These are phyloP conservation scores for Phalacrocorax aristotelis DNA, from an alignment of 2,113 vertebrate genomes.

Conservation along the genomic window DNA sequence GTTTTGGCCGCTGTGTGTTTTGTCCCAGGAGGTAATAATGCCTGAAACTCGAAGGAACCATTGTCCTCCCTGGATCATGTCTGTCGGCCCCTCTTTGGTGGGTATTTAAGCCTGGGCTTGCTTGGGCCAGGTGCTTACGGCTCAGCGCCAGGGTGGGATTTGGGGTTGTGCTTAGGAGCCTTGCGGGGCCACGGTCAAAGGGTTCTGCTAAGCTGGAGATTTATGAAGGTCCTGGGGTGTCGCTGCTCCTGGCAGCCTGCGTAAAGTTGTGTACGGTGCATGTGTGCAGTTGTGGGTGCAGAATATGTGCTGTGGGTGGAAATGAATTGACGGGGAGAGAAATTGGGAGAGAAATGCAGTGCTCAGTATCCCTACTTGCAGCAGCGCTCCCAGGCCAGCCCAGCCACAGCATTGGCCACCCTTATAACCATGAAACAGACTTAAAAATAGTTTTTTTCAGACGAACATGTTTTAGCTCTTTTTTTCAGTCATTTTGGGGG, in stretches of 20 bases:
- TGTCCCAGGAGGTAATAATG: background rate
- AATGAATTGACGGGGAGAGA: background rate
- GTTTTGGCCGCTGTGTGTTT: background rate
- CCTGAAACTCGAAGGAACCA: background rate
- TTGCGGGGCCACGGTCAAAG: background rate
- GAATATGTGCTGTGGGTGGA: accelerated
- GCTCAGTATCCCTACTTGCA: accelerated
- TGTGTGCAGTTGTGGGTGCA: background rate
- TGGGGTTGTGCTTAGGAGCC: background rate
- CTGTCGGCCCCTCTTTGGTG: accelerated
- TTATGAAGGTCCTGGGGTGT: background rate
- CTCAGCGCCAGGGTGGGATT: background rate
- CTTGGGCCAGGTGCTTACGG: background rate
- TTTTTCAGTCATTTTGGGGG: background rate
- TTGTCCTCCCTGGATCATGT: background rate
- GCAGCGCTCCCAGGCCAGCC: background rate
- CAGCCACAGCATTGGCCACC: background rate
- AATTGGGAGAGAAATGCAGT: background rate
- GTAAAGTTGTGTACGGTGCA: background rate
- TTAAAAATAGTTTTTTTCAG: background rate
- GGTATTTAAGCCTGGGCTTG: background rate
- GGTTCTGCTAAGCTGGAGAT: background rate
- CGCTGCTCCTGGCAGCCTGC: background rate
- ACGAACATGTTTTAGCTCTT: background rate
- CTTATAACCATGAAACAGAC: background rate